Evolutionary conservation across 2,113 vertebrate genomes (phyloP).

Genomic region (Nanorana parkeri): DNA sequence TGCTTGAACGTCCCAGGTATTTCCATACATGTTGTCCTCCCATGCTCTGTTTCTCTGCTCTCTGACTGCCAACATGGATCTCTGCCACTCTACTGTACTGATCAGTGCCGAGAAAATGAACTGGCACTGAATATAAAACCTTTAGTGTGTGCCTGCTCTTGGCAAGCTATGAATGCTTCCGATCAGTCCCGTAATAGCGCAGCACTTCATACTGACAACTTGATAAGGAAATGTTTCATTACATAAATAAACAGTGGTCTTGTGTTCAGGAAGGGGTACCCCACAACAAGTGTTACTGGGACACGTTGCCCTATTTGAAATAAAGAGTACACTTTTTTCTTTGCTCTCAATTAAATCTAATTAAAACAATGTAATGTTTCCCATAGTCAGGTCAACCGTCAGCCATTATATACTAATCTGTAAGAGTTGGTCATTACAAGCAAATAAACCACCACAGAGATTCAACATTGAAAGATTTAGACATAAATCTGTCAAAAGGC

Average conservation of each 20-base stretch:
- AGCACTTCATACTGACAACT: background rate
- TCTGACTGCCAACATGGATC: slow-evolving; percentile 5
- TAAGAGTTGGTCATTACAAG: too few species aligned
- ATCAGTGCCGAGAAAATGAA: background rate
- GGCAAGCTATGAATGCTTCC: background rate
- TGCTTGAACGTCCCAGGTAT: slow-evolving; percentile 9
- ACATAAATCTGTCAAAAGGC: too few species aligned
- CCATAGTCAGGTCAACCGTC: too few species aligned
- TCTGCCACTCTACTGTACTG: slow-evolving; percentile 28
- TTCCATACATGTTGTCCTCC: slow-evolving; percentile 29
- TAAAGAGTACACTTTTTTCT: too few species aligned
- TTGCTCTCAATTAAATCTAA: too few species aligned
- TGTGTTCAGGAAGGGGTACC: background rate
- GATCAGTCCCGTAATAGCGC: background rate
- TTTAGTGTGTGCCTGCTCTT: slow-evolving; percentile 13
- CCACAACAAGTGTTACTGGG: background rate
- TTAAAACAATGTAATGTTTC: too few species aligned
- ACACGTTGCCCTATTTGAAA: too few species aligned
- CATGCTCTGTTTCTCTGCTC: background rate
- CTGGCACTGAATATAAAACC: slow-evolving; percentile 18
- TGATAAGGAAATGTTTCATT: slow-evolving; percentile 22
- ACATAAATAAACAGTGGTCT: background rate
- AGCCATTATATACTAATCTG: too few species aligned
- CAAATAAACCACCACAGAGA: too few species aligned
- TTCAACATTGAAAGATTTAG: too few species aligned